Conservation (phyloP, 1,140 invertebrate species). For the Mercenaria mercenaria region DNA sequence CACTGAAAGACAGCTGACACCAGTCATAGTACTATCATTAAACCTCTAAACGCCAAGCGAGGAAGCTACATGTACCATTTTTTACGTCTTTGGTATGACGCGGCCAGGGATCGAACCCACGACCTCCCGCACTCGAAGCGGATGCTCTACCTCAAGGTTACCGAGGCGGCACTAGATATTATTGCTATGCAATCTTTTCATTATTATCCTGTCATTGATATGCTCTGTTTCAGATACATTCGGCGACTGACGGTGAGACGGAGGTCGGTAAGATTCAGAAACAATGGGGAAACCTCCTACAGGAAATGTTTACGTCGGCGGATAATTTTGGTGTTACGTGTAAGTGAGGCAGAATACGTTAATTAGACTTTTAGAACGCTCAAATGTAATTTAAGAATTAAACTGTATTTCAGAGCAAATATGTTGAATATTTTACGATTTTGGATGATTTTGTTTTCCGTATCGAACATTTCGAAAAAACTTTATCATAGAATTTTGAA, state of each 20-base stretch:
- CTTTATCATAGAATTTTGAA: not conserved
- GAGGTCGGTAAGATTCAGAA: conserved; percentile 76
- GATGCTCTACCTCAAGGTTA: no score
- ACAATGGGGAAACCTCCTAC: conserved; percentile 75
- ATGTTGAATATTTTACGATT: not conserved
- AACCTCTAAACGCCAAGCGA: no score
- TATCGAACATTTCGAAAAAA: not conserved
- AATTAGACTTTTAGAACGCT: no score
- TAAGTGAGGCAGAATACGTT: conserved; percentile 35
- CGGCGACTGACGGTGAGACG: not conserved
- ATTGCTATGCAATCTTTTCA: no score
- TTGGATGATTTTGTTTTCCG: not conserved
- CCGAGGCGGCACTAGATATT: no score
- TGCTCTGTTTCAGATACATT: not conserved
- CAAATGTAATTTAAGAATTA: not conserved
- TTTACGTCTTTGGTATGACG: no score
- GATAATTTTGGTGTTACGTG: conserved; percentile 79
- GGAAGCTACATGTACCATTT: no score
- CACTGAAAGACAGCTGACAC: no score
- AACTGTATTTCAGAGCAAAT: not conserved
- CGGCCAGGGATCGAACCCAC: no score
- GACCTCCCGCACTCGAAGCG: no score
- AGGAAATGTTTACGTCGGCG: conserved; percentile 77
- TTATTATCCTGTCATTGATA: no score
- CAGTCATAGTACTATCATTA: no score